Evolutionary conservation across 2,113 vertebrate species (phyloP), one percentile per base, ranked within the genome.

Genomic region (Oriolus oriolus): DNA sequence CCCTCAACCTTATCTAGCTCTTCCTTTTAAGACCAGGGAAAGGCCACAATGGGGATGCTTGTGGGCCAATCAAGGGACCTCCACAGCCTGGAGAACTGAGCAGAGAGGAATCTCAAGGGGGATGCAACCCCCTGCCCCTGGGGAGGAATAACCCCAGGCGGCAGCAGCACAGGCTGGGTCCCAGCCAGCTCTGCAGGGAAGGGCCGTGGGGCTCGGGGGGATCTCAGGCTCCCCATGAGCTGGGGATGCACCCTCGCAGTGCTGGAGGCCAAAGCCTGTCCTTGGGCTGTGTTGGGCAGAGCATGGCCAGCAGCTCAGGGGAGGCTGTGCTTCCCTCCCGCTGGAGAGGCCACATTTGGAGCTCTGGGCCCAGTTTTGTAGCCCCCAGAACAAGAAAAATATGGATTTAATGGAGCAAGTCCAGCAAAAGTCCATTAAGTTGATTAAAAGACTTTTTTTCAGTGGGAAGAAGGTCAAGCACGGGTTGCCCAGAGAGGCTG

Each of bases 321-420:
- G 9, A 39, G 19, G 5, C 19, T 57, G 30, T 74, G 20, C 33
- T 50, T 50, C 27, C 20, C 37, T n/a, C 60, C 82, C 10, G 8
- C 52, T 30, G 69, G 19, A 50, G 39, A 52, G 28, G 69, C 33
- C 60, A 66, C 45, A 30, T 17, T 66, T 50, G 39, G n/a, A 52
- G 11, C 30, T 66, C 33, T 45, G 33, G 33, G 28, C 47, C 15
- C 52, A 39, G 33, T 33, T 44, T 59, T 50, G 16, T 27, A 19
- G 1, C 10, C 37, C 8, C 3, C 10, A n/a, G 52, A 60, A 26
- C 4, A 66, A 39, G 52, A 74, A 77, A 74, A 39, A 33, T 12
- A 42, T 1, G 11, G 16, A 42, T 33, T 84, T 50, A 44, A 37
- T 41, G 33, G 49, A 76, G 63, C 0, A 0, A 64, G 4, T 27